Base-by-base conservation (phyloP, 2,888 invertebrate species). In the Drosophila fulvimacula region DNA sequence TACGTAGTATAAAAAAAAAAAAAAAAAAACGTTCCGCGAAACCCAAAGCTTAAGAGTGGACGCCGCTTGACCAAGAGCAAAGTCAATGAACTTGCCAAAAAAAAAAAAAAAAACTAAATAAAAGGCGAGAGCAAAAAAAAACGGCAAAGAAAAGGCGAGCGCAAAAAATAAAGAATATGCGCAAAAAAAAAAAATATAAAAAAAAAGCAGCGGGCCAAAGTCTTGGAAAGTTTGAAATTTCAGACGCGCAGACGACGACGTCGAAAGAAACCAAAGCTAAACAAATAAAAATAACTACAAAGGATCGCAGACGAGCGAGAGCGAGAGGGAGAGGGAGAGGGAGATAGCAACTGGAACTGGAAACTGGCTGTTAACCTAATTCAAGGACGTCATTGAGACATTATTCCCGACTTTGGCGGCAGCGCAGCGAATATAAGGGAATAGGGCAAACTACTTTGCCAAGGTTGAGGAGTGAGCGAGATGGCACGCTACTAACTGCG, bases 351-450 rank as follows among this genome's bases (percentile, higher is more conserved):
- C 30, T 48, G 30, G 69, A 74, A 71, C 51, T 60, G 60, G 71
- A 70, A 69, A 71, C 77, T 85, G 83, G 86, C 83, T 89, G 81
- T 90, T 90, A 91, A 90, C 90, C 91, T 88, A 91, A 90, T 91
- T 90, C 90, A 90, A 90, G 90, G 90, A 90, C 90, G 90, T 86
- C 91, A 91, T 90, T 86, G 88, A 91, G 90, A 90, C 91, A 87
- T 85, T 86, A 78, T 78, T 62, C 88, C 62, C 68, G 67, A 76
- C 75, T 70, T 49, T 69, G 62, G 30, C 59, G 60, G 53, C 71
- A 49, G 58, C 30, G 56, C 48, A 51, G 10, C 49, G 76, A 87
- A 90, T 89, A 90, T 90, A 90, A 91, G 90, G 90, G 90, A 90
- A 91, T 90, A 91, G 91, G 91, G 90, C 90, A 91, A 90, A 90